A percentile compares a stretch with the other conserved stretches of the same genome.
These are phyloP conservation scores for Umimayanthus chanpuru DNA, from an alignment of 92 coral and sea anemone genomes.

Conservation along the genomic window DNA sequence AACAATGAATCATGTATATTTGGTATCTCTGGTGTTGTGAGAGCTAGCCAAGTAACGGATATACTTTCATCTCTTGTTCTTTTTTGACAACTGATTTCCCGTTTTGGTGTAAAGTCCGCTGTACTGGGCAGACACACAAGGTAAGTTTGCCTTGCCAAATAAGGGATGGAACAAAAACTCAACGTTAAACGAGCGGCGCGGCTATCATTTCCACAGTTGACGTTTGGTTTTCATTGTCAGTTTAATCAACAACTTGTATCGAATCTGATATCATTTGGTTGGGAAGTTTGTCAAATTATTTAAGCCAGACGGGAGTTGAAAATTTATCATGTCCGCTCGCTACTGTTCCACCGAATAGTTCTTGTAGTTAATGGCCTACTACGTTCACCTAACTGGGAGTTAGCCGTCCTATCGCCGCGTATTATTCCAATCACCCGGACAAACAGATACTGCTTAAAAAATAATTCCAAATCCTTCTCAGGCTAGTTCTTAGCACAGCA, in stretches of 20 bases:
- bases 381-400: not conserved
- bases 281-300: not conserved
- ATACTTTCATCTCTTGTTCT: not conserved
- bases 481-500: not conserved
- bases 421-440: not conserved
- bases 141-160: not conserved
- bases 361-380: not conserved
- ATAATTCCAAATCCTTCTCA: not conserved
- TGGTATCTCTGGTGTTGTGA: slow-evolving; percentile 17
- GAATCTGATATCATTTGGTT: not conserved
- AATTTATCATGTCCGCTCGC: not conserved
- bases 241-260: not conserved
- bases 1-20: slow-evolving; percentile 13
- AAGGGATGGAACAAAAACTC: not conserved
- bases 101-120: not conserved
- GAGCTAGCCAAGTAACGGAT: not conserved
- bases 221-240: not conserved
- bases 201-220: not conserved
- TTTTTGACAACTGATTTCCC: not conserved
- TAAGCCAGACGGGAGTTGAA: not conserved
- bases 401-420: not conserved
- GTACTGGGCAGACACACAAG: not conserved
- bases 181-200: not conserved
- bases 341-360: not conserved
- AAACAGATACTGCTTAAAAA: not conserved